These are phyloP conservation scores for Bombus polaris DNA, from an alignment of 1,140 invertebrate species.

Conservation along the genomic window DNA sequence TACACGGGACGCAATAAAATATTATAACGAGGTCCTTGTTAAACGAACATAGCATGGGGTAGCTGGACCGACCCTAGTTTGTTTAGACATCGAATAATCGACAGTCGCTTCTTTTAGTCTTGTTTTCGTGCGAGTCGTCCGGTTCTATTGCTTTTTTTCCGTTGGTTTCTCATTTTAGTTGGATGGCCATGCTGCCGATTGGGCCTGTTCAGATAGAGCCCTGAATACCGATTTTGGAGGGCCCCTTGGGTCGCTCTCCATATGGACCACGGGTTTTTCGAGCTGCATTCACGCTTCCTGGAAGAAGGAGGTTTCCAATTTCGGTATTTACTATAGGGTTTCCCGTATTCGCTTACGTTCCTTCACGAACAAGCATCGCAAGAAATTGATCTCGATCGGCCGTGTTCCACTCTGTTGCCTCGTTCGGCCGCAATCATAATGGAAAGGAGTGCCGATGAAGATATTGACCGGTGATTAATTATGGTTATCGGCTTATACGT, in stretches of 20 bases:
- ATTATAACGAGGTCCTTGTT: slow-evolving; percentile 83
- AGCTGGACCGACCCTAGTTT: slow-evolving; percentile 77
- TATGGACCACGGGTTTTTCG: slow-evolving; percentile 61
- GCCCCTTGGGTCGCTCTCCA: slow-evolving; percentile 58
- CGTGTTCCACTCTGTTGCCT: slow-evolving; percentile 18
- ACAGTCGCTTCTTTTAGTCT: slow-evolving; percentile 72
- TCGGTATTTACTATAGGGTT: slow-evolving; percentile 64
- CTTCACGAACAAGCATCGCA: slow-evolving; percentile 4
- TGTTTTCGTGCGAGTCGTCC: slow-evolving; percentile 32
- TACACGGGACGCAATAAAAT: slow-evolving; percentile 74
- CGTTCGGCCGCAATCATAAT: background rate
- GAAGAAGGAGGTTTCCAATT: slow-evolving; percentile 71
- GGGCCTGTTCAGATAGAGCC: slow-evolving; percentile 61
- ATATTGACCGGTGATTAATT: slow-evolving; percentile 33
- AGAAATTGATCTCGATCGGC: slow-evolving; percentile 53
- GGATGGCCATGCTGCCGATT: slow-evolving; percentile 14
- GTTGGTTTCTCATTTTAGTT: slow-evolving; percentile 44
- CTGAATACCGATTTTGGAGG: slow-evolving; percentile 63
- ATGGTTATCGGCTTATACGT: background rate
- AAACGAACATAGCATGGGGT: slow-evolving; percentile 71
- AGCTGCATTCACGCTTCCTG: slow-evolving; percentile 48
- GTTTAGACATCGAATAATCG: slow-evolving; percentile 83
- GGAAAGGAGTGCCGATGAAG: slow-evolving; percentile 22
- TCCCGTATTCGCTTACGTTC: slow-evolving; percentile 16
- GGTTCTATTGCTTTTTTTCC: slow-evolving; percentile 28